Percentiles rank a stretch among this genome's conserved stretches.
phyloP scores from a whole-genome alignment of 1,140 invertebrate genomes.

The Formica selysi region DNA sequence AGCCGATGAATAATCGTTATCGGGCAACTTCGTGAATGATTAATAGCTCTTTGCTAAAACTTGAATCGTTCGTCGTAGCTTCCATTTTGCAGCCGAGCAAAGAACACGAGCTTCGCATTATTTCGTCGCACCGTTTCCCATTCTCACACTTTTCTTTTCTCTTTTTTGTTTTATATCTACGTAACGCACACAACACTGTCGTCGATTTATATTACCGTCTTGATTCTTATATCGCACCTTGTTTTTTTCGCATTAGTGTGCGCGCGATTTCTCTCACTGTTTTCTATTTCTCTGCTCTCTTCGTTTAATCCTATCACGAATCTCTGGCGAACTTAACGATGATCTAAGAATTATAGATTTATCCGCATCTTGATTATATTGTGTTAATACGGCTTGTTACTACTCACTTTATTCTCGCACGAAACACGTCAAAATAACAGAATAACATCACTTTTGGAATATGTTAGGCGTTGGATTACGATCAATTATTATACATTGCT shows the following conservation, averaged over 20 bases:
- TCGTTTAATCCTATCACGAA: constrained; percentile 63
- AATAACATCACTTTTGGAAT: constrained; percentile 47
- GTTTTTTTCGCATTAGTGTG: constrained; percentile 57
- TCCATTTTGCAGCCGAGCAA: constrained; percentile 61
- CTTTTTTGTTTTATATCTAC: constrained; percentile 46
- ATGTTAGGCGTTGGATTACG: not conserved
- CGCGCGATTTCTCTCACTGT: constrained; percentile 59
- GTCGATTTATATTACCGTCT: constrained; percentile 35
- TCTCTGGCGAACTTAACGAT: constrained; percentile 36
- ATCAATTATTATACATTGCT: constrained; percentile 28
- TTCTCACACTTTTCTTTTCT: constrained; percentile 62
- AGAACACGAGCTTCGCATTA: constrained; percentile 81
- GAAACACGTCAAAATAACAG: constrained; percentile 50
- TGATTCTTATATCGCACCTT: constrained; percentile 33
- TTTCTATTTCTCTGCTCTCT: constrained; percentile 60
- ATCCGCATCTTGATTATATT: constrained; percentile 54
- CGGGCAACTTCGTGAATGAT: constrained; percentile 48
- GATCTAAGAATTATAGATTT: constrained; percentile 43
- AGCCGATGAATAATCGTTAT: constrained; percentile 54
- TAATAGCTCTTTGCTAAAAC: constrained; percentile 57
- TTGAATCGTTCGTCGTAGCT: constrained; percentile 26
- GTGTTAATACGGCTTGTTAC: constrained; percentile 56
- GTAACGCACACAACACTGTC: constrained; percentile 37
- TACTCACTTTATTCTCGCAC: constrained; percentile 41
- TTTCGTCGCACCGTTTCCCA: constrained; percentile 76